phyloP scores from a whole-genome alignment of 2,888 invertebrate genomes.

The Galeruca laticollis region DNA sequence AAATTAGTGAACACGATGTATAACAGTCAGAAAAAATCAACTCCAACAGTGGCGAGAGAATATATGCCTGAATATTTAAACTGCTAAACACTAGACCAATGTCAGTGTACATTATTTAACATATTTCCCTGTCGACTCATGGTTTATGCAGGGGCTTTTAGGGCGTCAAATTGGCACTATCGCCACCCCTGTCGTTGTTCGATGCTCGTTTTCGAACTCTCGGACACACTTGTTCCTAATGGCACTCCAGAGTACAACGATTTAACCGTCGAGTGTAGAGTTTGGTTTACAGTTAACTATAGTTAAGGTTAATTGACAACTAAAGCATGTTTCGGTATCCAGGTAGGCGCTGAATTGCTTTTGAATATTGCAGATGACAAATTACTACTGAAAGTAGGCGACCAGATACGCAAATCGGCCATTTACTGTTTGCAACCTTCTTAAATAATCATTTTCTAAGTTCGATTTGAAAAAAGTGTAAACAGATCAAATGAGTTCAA shows the following conservation, averaged over 20 bases:
- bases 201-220: conserved; percentile 42
- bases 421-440: not conserved
- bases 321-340: conserved; percentile 15
- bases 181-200: conserved; percentile 46
- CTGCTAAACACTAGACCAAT: conserved; percentile 67
- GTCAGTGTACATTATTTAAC: conserved; percentile 66
- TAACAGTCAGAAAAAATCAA: conserved; percentile 32
- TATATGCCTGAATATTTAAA: conserved; percentile 64
- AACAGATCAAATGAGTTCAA: no score
- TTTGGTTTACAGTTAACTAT: conserved; percentile 30
- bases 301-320: conserved; percentile 31
- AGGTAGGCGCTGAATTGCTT: conserved; percentile 9
- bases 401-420: not conserved
- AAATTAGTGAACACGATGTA: conserved; percentile 8
- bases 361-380: conserved; percentile 25
- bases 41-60: conserved; percentile 55
- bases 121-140: conserved; percentile 66
- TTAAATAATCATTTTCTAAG: not conserved
- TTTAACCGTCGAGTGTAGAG: conserved; percentile 9
- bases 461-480: no score
- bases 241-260: conserved; percentile 40
- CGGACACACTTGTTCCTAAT: conserved; percentile 40
- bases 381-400: conserved; percentile 1
- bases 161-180: conserved; percentile 64
- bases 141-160: conserved; percentile 67